Conservation (phyloP, 2,888 invertebrate species). For the Amiota mariae region DNA sequence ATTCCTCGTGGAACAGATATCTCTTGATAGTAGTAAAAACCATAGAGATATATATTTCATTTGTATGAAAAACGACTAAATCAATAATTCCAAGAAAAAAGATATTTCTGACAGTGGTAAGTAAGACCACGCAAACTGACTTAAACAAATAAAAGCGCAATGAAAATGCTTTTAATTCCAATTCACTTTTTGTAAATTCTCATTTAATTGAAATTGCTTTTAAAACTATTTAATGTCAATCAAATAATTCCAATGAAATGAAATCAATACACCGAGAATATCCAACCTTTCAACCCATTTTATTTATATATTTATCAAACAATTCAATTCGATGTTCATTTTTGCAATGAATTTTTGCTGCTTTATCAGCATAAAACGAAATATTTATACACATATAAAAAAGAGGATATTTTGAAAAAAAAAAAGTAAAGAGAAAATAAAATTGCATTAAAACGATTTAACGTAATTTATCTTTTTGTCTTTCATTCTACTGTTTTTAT, state of each 20-base stretch:
- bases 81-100: no score
- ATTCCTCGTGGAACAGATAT: no score
- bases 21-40: no score
- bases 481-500: neutral
- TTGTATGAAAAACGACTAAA: no score
- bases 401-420: no score
- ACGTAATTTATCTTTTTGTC: slow-evolving; percentile 11
- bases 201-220: neutral
- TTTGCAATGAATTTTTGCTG: neutral
- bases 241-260: no score
- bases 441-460: slow-evolving; percentile 13
- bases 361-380: slow-evolving; percentile 7
- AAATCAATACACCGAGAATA: no score
- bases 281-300: no score
- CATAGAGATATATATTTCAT: no score
- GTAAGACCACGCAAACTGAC: neutral
- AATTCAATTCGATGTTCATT: neutral
- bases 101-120: no score
- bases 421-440: neutral
- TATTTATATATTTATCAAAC: neutral
- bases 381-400: neutral
- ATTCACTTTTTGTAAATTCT: neutral
- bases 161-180: neutral
- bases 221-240: no score
- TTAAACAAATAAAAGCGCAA: neutral